Base-by-base conservation (phyloP, 2,113 vertebrate species). In the Sander lucioperca region DNA sequence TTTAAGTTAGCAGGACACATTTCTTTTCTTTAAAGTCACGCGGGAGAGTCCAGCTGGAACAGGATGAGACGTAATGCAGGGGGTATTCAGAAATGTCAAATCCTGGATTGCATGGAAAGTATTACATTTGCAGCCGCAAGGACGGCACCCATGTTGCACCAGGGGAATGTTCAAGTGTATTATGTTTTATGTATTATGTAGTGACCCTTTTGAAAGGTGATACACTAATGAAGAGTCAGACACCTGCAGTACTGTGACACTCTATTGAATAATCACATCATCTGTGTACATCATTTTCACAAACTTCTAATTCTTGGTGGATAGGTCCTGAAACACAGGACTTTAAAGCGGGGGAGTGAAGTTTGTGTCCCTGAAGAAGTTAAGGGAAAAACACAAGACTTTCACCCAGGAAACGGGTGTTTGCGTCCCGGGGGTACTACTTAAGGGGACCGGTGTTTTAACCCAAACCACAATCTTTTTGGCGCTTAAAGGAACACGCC, bases 1-100 rank as follows among this genome's bases (percentile, higher is more conserved):
- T 82, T 89, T 72, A 75, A 82, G 54, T 82, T 63, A 68, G 16
- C 21, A 65, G 74, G 69, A 74, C 58, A 50, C 64, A 77, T 66
- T 43, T 63, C 53, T 70, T 45, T 33, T 64, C 57, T 76, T 7
- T 64, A 51, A 63, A 43, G 47, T 56, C 54, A 19, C n/a, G 18
- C 1, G 5, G 5, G 64, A 62, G 74, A 71, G 54, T 48, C 73
- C 56, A 59, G 59, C 45, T 65, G 4, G 68, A 57, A 33, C 62
- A 23, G 27, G 51, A 56, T 59, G 62, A 70, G 69, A 62, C 50
- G 73, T 19, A 45, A 80, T 45, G 69, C 3, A 30, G 43, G 13
- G 19, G 16, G 50, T n/a, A 19, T 5, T 74, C 15, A n/a, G 13
- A 58, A 83, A 8, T 58, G 39, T 68, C 48, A 62, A 23, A 56